These are phyloP conservation scores for Adineta ricciae DNA, from an alignment of 2,888 invertebrate species.

Conservation along the genomic window DNA sequence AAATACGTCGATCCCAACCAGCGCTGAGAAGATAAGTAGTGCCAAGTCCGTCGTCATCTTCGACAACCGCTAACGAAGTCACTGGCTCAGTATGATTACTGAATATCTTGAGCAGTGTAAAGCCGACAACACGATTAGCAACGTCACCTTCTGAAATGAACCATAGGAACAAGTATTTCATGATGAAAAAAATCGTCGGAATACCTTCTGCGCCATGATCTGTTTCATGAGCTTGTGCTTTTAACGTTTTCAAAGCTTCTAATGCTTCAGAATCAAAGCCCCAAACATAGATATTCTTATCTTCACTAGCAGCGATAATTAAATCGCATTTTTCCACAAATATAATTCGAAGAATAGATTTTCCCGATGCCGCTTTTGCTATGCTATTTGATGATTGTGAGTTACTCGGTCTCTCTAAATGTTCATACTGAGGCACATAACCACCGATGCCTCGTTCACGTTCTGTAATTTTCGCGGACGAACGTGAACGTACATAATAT, in stretches of 20 bases:
- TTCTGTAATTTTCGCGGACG: not conserved
- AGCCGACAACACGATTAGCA: slow-evolving; percentile 49
- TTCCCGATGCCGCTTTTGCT: slow-evolving; percentile 18
- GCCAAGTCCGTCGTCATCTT: slow-evolving; percentile 36
- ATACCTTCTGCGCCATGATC: not conserved
- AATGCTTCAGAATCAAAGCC: slow-evolving; percentile 32
- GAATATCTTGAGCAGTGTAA: slow-evolving; percentile 46
- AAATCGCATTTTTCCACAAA: slow-evolving; percentile 48
- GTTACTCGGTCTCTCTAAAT: not conserved
- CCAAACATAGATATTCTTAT: slow-evolving; percentile 45
- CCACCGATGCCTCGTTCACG: slow-evolving; percentile 1
- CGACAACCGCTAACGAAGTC: slow-evolving; percentile 45
- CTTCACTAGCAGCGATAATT: slow-evolving; percentile 47
- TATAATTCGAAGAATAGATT: slow-evolving; percentile 37
- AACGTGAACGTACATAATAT: slow-evolving; percentile 12
- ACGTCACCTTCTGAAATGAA: slow-evolving; percentile 41
- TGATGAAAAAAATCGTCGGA: not conserved
- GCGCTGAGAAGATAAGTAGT: slow-evolving; percentile 43
- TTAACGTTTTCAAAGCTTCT: not conserved
- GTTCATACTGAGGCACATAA: not conserved
- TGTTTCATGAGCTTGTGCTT: not conserved
- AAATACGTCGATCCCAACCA: slow-evolving; percentile 48
- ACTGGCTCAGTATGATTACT: slow-evolving; percentile 47
- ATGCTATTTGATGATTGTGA: not conserved
- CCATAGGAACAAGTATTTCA: not conserved